A percentile compares a stretch with the other conserved stretches of the same genome.
Conservation (phyloP, 2,888 invertebrate genomes). For the Timandra comae region DNA sequence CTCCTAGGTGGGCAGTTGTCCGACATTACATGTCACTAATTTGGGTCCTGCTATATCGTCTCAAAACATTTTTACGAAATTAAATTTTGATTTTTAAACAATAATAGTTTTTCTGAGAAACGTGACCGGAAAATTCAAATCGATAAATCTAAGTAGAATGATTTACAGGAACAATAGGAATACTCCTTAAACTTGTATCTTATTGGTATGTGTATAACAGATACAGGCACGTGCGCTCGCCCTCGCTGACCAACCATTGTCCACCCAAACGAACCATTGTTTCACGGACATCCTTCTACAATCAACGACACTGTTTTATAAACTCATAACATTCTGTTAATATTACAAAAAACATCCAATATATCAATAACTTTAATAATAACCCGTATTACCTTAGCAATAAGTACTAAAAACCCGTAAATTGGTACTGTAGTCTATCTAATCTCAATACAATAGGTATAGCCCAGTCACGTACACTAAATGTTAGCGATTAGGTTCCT, state of each 20-base stretch:
- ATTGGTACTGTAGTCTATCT: constrained; percentile 10
- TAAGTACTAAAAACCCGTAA: no score
- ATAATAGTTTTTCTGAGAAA: no score
- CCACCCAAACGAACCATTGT: constrained; percentile 53
- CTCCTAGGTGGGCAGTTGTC: no score
- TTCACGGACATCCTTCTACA: constrained; percentile 63
- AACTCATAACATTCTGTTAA: constrained; percentile 7
- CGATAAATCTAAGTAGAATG: not conserved
- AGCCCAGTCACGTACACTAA: constrained; percentile 16
- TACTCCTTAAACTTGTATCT: constrained; percentile 27
- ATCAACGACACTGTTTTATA: constrained; percentile 54
- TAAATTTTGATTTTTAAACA: no score
- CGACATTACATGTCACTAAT: no score
- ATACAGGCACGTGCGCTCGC: constrained; percentile 58
- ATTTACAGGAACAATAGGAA: not conserved
- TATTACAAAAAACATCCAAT: no score
- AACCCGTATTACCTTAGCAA: no score
- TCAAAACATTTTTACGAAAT: no score
- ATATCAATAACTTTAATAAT: no score
- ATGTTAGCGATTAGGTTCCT: constrained; percentile 21
- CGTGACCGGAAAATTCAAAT: no score
- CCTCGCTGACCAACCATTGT: constrained; percentile 51
- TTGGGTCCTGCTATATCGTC: no score
- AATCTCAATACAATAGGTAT: constrained; percentile 18
- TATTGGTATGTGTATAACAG: constrained; percentile 59